Base-by-base conservation (phyloP, 35 echinoderm and acorn worm genomes). In the Nesometra sesokonis region DNA sequence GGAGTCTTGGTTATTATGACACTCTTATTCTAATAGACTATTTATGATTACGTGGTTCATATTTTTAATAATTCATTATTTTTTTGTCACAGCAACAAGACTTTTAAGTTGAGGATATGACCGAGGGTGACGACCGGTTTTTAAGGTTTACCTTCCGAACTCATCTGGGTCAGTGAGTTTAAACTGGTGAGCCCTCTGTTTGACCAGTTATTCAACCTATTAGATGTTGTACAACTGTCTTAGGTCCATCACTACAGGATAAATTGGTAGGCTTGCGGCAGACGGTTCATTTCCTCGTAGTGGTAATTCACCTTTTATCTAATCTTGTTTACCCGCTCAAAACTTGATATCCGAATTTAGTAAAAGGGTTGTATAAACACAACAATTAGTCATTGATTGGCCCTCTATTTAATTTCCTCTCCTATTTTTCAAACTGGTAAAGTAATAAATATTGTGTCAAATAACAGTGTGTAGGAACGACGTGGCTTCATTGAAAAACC, bases 381-480 rank as follows among this genome's bases (percentile, higher is more conserved):
- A 67, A 67, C 52, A 67, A 67, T 67, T 67, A 67, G 52, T 67
- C 52, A 67, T 67, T 67, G 52, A 67, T 67, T 67, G 52, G 23
- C 52, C 52, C 52, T 67, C 52, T 67, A 67, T 67, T 67, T 67
- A 67, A 67, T 67, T 67, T 67, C 52, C 52, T 67, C 52, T 67
- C 9, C 52, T 27, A 67, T 67, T 67, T 67, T 67, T 17, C 52
- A 67, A 19, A 67, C 52, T 67, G 52, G 52, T 67, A 67, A 67
- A 67, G 52, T 67, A 67, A 67, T 67, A 67, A 67, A 67, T 67
- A 67, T 67, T 67, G 52, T 67, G 52, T 67, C 52, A 67, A 67
- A 67, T 13, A 67, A 67, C 52, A 67, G 52, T 67, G 52, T 67
- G 52, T 67, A 67, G 52, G 52, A 67, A 67, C 7, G 52, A 67